Conservation (phyloP, 2,797 vertebrate species). For the Thunnus albacares region DNA sequence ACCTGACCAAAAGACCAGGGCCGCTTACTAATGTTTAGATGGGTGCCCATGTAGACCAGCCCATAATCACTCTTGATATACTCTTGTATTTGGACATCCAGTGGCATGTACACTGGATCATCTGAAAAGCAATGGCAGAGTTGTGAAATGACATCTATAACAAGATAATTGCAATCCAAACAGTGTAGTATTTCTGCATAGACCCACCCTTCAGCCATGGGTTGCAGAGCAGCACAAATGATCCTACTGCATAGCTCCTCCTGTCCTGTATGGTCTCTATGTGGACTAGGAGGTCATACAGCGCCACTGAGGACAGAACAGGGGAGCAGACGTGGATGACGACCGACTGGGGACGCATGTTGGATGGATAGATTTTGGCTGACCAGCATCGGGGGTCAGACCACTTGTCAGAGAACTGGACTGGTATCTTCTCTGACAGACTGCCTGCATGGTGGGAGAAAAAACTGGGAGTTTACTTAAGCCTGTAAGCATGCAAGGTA, state of each 20-base stretch:
- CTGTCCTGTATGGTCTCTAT: background rate
- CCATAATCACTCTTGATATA: slow-evolving; percentile 80
- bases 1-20: slow-evolving; percentile 82
- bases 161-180: background rate
- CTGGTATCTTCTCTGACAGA: slow-evolving; percentile 53
- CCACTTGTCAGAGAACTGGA: slow-evolving; percentile 14
- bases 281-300: slow-evolving; percentile 69
- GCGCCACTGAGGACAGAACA: slow-evolving; percentile 66
- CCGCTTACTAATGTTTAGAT: slow-evolving; percentile 43
- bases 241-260: slow-evolving; percentile 48
- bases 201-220: slow-evolving; percentile 76
- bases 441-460: slow-evolving; percentile 36
- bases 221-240: slow-evolving; percentile 79
- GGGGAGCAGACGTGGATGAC: slow-evolving; percentile 70
- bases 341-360: slow-evolving; percentile 34
- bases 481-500: too few species aligned
- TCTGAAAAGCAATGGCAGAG: slow-evolving; percentile 47
- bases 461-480: background rate
- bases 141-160: background rate
- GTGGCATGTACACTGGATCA: slow-evolving; percentile 76
- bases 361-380: slow-evolving; percentile 48
- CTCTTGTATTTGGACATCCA: slow-evolving; percentile 65
- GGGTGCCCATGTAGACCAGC: slow-evolving; percentile 69
- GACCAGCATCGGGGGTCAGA: slow-evolving; percentile 51
- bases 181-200: too few species aligned